Evolutionary conservation across 2,113 vertebrate genomes (phyloP).

Genomic region (Conger conger): DNA sequence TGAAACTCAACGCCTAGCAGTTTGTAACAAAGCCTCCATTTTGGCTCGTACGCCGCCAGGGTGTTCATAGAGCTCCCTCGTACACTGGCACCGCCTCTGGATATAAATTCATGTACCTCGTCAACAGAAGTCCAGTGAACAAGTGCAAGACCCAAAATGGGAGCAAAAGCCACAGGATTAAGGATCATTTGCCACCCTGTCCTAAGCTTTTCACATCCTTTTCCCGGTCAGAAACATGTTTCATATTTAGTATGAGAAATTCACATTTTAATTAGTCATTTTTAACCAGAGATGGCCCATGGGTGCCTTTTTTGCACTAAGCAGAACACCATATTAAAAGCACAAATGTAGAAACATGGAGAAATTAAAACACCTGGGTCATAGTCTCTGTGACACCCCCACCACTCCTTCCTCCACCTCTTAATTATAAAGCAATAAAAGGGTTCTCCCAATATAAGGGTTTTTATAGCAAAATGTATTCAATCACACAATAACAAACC

Average conservation of each 20-base stretch:
- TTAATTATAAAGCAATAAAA: too few species aligned
- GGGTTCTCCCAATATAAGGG: too few species aligned
- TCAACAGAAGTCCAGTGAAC: neutral
- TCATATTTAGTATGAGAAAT: too few species aligned
- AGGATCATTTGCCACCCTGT: neutral
- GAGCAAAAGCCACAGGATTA: neutral
- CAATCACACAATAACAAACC: neutral
- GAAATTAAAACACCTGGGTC: neutral
- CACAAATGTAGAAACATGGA: neutral
- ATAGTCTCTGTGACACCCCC: too few species aligned
- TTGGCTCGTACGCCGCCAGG: conserved; percentile 18
- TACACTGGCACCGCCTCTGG: neutral
- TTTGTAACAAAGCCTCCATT: conserved; percentile 35
- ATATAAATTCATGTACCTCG: neutral
- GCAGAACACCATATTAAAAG: neutral
- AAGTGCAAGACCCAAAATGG: neutral
- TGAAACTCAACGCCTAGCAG: conserved; percentile 46
- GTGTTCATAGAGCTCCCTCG: neutral
- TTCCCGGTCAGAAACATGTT: too few species aligned
- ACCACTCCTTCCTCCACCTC: too few species aligned
- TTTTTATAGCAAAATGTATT: neutral
- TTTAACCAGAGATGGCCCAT: neutral
- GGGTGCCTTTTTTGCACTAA: neutral
- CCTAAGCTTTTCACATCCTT: too few species aligned
- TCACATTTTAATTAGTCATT: neutral